Evolutionary conservation across 2,888 invertebrate genomes (phyloP).

Genomic region (Willowsia nigromaculata): DNA sequence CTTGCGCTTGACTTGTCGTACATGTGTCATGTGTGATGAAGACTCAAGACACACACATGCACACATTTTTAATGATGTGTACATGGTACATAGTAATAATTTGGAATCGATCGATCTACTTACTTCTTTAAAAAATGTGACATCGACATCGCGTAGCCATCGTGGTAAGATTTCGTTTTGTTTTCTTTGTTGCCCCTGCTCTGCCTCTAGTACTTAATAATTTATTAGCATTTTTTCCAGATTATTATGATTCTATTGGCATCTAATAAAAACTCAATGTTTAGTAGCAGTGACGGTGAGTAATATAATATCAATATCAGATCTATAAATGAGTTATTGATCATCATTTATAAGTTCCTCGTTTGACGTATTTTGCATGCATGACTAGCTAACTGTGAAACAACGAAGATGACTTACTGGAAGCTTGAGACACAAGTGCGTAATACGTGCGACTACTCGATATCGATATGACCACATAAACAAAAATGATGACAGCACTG

Average conservation of each 20-base stretch:
- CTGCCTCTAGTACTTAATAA: slow-evolving; percentile 6
- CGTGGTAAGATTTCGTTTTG: neutral
- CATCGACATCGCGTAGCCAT: neutral
- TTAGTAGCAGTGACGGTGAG: neutral
- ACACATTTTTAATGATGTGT: neutral
- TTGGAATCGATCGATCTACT: slow-evolving; percentile 26
- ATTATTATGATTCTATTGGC: neutral
- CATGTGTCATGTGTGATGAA: slow-evolving; percentile 11
- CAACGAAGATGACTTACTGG: neutral
- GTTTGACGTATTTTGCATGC: slow-evolving; percentile 28
- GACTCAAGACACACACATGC: slow-evolving; percentile 9
- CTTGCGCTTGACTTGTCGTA: slow-evolving; percentile 40
- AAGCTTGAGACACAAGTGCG: no score
- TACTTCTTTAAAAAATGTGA: slow-evolving; percentile 5
- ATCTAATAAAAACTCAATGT: slow-evolving; percentile 8
- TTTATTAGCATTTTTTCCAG: slow-evolving; percentile 28
- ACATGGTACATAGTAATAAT: neutral
- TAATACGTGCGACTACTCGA: neutral
- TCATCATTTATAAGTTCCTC: slow-evolving; percentile 36
- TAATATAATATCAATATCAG: slow-evolving; percentile 35
- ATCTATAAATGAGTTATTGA: slow-evolving; percentile 46
- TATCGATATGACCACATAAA: neutral
- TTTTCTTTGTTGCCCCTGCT: slow-evolving; percentile 33
- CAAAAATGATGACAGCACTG: neutral
- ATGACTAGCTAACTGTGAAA: slow-evolving; percentile 30